Evolutionary conservation across 2,888 invertebrate species (phyloP).

Genomic region (Choreutis nemorana): DNA sequence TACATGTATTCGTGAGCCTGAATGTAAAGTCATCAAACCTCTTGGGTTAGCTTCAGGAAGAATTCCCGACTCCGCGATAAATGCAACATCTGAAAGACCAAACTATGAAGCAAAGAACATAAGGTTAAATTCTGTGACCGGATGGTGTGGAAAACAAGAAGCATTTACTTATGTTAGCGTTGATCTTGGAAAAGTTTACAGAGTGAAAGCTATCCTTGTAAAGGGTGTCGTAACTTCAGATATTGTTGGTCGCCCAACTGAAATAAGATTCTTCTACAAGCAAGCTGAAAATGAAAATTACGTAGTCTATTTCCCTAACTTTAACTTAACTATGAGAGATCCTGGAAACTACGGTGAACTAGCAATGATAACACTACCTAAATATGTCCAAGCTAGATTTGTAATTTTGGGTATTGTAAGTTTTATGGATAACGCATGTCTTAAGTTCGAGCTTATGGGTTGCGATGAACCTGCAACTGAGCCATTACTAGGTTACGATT

Average conservation of each 20-base stretch:
- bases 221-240: constrained; percentile 96
- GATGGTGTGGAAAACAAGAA: constrained; percentile 97
- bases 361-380: constrained; percentile 94
- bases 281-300: constrained; percentile 93
- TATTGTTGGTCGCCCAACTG: constrained; percentile 94
- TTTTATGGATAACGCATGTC: constrained; percentile 95
- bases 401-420: constrained; percentile 95
- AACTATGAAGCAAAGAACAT: constrained; percentile 92
- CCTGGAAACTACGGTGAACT: constrained; percentile 96
- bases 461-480: constrained; percentile 87
- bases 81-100: constrained; percentile 91
- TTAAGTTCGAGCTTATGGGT: constrained; percentile 96
- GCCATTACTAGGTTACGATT: constrained; percentile 89
- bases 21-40: constrained; percentile 92
- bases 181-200: constrained; percentile 90
- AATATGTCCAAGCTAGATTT: constrained; percentile 92
- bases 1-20: constrained; percentile 89
- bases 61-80: constrained; percentile 95
- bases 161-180: constrained; percentile 96
- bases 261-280: constrained; percentile 97
- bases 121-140: constrained; percentile 89
- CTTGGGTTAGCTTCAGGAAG: constrained; percentile 89
- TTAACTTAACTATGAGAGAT: constrained; percentile 92
- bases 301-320: constrained; percentile 96
- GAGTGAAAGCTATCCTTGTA: constrained; percentile 91